Percentiles rank a stretch among this genome's conserved stretches.
Conservation (phyloP, 2,113 vertebrate genomes). For the Peromyscus californicus region DNA sequence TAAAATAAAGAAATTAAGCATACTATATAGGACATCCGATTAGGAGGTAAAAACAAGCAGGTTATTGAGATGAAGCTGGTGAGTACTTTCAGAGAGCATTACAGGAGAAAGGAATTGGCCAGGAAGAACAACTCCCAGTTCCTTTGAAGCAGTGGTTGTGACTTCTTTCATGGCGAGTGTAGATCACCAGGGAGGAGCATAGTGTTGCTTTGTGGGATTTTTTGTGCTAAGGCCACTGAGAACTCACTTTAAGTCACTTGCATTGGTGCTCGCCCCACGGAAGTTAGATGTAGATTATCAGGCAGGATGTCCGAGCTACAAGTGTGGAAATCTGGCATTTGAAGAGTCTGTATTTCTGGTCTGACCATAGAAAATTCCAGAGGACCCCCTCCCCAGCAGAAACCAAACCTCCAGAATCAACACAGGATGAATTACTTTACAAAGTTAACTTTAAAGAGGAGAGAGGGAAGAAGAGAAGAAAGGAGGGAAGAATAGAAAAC, state of each 20-base stretch:
- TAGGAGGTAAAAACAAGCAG: background rate
- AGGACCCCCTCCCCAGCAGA: background rate
- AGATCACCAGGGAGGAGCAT: background rate
- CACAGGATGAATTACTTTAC: background rate
- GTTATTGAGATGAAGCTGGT: background rate
- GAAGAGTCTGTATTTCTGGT: background rate
- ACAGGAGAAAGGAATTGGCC: background rate
- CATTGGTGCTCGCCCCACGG: background rate
- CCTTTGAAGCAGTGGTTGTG: background rate
- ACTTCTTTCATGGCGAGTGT: background rate
- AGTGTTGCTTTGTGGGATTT: background rate
- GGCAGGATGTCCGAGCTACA: background rate
- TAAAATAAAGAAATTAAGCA: background rate
- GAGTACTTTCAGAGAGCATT: background rate
- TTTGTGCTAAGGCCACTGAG: background rate
- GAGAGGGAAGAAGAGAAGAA: no score
- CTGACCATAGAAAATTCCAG: accelerated
- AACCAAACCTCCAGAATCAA: background rate
- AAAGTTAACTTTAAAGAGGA: background rate
- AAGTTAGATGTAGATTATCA: background rate
- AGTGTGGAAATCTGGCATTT: background rate
- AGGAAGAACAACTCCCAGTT: accelerated
- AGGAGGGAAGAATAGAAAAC: accelerated
- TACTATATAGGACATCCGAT: background rate
- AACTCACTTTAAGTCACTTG: background rate